These are phyloP conservation scores for Bellardia pandia DNA, from an alignment of 2,888 invertebrate genomes.

Conservation along the genomic window DNA sequence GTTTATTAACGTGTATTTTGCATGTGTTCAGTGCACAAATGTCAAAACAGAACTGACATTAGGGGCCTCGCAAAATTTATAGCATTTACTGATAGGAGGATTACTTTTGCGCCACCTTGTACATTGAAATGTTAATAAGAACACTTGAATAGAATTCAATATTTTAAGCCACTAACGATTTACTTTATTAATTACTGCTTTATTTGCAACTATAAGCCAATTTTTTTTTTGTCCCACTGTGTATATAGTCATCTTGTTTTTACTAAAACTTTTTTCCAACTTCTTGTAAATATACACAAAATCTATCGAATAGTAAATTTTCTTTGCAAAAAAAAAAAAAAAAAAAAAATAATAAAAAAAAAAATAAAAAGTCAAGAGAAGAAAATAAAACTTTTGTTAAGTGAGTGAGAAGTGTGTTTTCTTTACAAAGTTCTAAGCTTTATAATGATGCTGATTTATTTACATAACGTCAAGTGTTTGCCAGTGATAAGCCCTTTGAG, in stretches of 20 bases:
- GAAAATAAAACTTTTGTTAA: slow-evolving; percentile 52
- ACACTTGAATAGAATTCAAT: too few species aligned
- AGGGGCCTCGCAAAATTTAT: too few species aligned
- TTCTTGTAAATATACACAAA: not conserved
- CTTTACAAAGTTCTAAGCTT: slow-evolving; percentile 46
- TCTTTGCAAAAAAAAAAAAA: not conserved
- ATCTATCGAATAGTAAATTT: not conserved
- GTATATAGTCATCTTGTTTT: not conserved
- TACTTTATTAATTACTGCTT: too few species aligned
- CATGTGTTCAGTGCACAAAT: too few species aligned
- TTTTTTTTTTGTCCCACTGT: not conserved
- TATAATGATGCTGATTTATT: slow-evolving; percentile 71
- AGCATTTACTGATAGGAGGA: too few species aligned
- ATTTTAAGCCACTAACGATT: too few species aligned
- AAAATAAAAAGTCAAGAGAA: not conserved
- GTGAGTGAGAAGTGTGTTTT: slow-evolving; percentile 62
- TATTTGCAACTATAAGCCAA: too few species aligned
- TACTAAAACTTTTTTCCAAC: not conserved
- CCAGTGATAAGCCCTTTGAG: slow-evolving; percentile 54
- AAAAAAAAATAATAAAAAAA: too few species aligned
- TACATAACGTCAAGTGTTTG: slow-evolving; percentile 67
- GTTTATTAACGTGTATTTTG: too few species aligned
- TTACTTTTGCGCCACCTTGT: too few species aligned
- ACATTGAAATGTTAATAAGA: too few species aligned
- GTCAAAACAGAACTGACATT: too few species aligned